These are phyloP conservation scores for Condylura cristata DNA, from an alignment of 2,113 vertebrate genomes.

Conservation along the genomic window DNA sequence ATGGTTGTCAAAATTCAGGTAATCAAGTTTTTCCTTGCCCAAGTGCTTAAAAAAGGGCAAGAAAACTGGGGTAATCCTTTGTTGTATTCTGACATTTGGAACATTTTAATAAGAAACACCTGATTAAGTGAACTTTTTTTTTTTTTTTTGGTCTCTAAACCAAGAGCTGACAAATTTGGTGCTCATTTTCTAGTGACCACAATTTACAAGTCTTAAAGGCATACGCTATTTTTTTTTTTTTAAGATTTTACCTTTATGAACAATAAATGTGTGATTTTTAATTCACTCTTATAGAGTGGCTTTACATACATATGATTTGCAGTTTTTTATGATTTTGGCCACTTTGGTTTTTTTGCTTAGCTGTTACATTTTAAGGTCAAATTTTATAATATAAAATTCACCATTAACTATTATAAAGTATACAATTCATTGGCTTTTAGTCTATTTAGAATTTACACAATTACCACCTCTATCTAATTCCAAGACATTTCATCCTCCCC, in stretches of 20 bases:
- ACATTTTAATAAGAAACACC: neutral
- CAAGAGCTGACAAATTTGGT: neutral
- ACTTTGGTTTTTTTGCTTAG: neutral
- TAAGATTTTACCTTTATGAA: neutral
- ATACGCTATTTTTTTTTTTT: neutral
- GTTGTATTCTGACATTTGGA: neutral
- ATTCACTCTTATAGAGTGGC: neutral
- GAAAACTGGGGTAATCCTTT: neutral
- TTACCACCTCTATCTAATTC: neutral
- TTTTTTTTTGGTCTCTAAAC: neutral
- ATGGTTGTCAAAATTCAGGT: neutral
- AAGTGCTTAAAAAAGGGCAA: neutral
- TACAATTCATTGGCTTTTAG: neutral
- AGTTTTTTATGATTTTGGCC: neutral
- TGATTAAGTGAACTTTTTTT: neutral
- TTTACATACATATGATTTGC: neutral
- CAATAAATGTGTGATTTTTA: neutral
- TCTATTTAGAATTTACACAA: neutral
- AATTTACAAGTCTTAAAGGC: neutral
- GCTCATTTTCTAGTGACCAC: neutral
- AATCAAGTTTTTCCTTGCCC: neutral
- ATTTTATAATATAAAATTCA: neutral
- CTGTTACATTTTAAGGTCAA: neutral
- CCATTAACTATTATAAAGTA: neutral
- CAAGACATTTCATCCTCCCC: neutral